phyloP scores from a whole-genome alignment of 2,888 invertebrate genomes.

The Axea sp. region DNA sequence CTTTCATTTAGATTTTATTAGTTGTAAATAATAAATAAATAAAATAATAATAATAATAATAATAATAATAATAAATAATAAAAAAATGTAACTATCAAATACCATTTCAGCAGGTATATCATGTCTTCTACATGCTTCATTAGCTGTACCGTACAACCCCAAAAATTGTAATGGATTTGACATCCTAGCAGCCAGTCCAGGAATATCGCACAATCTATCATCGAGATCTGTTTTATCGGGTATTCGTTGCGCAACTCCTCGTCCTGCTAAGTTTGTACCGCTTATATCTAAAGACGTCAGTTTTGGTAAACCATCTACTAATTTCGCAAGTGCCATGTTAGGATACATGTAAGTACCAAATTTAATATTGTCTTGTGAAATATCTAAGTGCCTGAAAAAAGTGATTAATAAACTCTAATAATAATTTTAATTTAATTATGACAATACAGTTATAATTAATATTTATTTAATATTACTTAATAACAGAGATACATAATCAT shows the following conservation, averaged over 20 bases:
- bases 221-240: slow-evolving; percentile 57
- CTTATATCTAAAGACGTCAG: slow-evolving; percentile 95
- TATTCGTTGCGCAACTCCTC: slow-evolving; percentile 84
- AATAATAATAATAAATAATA: no score
- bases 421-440: no score
- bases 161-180: slow-evolving; percentile 91
- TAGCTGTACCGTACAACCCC: slow-evolving; percentile 93
- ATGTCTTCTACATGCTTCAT: slow-evolving; percentile 93
- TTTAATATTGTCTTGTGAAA: slow-evolving; percentile 87
- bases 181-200: slow-evolving; percentile 89
- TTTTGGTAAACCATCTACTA: slow-evolving; percentile 87
- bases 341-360: slow-evolving; percentile 88
- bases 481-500: no score
- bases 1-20: no score
- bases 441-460: no score
- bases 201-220: slow-evolving; percentile 86
- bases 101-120: slow-evolving; percentile 95
- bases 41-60: no score
- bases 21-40: no score
- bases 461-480: no score
- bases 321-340: slow-evolving; percentile 84
- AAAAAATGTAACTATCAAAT: no score
- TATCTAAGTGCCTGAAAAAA: slow-evolving; percentile 87
- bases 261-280: slow-evolving; percentile 96
- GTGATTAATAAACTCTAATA: slow-evolving; percentile 66